phyloP scores from a whole-genome alignment of 2,888 invertebrate species.

The Erynnis tages region DNA sequence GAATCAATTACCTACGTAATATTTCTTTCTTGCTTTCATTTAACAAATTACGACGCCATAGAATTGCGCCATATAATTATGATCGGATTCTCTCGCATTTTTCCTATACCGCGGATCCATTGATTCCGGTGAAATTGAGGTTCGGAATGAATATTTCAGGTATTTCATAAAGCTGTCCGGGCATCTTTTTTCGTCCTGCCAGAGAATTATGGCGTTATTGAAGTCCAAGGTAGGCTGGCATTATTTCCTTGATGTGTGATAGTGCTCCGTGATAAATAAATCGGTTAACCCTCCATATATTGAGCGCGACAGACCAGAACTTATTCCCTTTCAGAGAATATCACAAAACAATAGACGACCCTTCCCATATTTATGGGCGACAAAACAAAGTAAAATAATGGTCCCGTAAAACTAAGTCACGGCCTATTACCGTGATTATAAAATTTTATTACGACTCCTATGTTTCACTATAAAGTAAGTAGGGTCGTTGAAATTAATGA shows the following conservation, averaged over 20 bases:
- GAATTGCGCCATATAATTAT: too few species aligned
- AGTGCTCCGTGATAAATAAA: neutral
- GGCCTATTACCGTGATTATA: conserved; percentile 23
- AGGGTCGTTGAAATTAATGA: too few species aligned
- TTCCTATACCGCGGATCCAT: too few species aligned
- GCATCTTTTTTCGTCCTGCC: neutral
- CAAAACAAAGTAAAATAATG: conserved; percentile 17
- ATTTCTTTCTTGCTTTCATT: too few species aligned
- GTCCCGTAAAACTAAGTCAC: conserved; percentile 14
- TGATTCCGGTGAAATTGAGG: too few species aligned
- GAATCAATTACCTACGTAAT: too few species aligned
- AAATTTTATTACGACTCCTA: conserved; percentile 13
- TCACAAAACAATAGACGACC: conserved; percentile 15
- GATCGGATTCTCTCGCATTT: too few species aligned
- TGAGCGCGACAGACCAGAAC: neutral
- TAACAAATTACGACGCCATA: too few species aligned
- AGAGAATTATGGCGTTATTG: conserved; percentile 12
- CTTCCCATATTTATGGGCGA: conserved; percentile 13
- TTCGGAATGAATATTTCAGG: conserved; percentile 14
- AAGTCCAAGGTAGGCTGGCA: conserved; percentile 9
- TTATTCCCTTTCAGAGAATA: conserved; percentile 2
- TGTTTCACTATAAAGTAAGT: neutral
- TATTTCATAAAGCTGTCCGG: conserved; percentile 13
- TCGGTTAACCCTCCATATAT: neutral
- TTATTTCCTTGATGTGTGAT: conserved; percentile 8